Percentiles rank a stretch among this genome's conserved stretches.
These are phyloP conservation scores for Tricholaema leucomelas DNA, from an alignment of 2,113 vertebrate species.

Conservation along the genomic window DNA sequence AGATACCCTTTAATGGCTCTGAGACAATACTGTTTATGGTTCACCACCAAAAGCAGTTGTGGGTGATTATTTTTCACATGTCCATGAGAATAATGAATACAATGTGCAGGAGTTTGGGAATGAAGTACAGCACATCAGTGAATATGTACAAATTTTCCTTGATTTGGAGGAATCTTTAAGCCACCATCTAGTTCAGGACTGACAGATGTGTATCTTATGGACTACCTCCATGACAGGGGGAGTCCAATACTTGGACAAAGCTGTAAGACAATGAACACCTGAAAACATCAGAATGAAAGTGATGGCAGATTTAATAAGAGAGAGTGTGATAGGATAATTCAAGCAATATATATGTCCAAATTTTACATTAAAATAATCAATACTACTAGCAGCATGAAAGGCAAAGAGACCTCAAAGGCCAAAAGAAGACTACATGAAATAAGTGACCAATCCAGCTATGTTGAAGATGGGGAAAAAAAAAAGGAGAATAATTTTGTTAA, in stretches of 20 bases:
- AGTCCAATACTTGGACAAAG: background rate
- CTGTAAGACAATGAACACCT: background rate
- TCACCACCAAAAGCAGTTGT: background rate
- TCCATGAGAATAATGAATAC: background rate
- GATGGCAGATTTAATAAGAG: background rate
- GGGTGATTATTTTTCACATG: background rate
- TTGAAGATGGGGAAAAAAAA: background rate
- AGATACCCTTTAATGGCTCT: background rate
- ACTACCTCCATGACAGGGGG: background rate
- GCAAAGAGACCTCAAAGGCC: background rate
- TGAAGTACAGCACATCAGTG: background rate
- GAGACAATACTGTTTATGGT: background rate
- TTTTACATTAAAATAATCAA: background rate
- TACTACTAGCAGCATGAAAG: background rate
- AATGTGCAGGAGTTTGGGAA: background rate
- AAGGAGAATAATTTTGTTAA: background rate
- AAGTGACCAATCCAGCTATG: background rate
- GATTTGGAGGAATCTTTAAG: background rate
- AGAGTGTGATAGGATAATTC: background rate
- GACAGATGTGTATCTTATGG: background rate
- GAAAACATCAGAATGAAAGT: background rate
- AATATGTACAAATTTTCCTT: background rate
- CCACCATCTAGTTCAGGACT: background rate
- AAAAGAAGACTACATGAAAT: background rate
- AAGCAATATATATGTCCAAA: fast-evolving